A percentile compares a stretch with the other conserved stretches of the same genome.
Evolutionary conservation across 1,140 invertebrate genomes (phyloP).

Genomic region (Sarcophaga peregrina): DNA sequence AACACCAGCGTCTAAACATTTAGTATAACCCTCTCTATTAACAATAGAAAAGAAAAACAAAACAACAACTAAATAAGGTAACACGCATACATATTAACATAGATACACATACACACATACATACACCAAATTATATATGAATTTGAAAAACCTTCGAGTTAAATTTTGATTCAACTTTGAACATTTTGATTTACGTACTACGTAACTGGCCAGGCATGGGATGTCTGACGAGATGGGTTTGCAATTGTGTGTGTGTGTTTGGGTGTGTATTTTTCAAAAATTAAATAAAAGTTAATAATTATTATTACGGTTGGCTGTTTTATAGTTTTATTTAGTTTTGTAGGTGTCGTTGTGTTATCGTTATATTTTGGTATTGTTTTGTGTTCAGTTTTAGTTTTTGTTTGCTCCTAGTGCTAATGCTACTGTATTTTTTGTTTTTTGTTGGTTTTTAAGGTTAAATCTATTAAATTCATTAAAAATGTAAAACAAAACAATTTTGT

Average conservation of each 20-base stretch:
- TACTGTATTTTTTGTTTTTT: background rate
- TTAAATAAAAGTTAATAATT: slow-evolving; percentile 19
- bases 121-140: background rate
- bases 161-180: too few species aligned
- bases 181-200: too few species aligned
- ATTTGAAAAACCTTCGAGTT: background rate
- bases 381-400: too few species aligned
- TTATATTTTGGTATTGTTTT: too few species aligned
- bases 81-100: too few species aligned
- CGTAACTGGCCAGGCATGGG: too few species aligned
- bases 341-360: background rate
- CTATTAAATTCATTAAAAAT: slow-evolving; percentile 32
- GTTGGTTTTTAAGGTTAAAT: slow-evolving; percentile 30
- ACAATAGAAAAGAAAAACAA: background rate
- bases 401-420: too few species aligned
- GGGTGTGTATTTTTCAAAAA: too few species aligned
- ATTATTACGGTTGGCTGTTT: background rate
- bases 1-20: background rate
- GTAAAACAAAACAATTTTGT: background rate
- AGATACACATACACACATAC: background rate
- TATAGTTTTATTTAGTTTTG: background rate
- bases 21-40: background rate
- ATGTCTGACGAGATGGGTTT: too few species aligned
- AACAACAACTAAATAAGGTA: background rate
- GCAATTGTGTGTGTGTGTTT: too few species aligned